A percentile compares a stretch with the other conserved stretches of the same genome.
These are phyloP conservation scores for Chelonoidis abingdonii DNA, from an alignment of 2,113 vertebrate genomes.

Conservation along the genomic window DNA sequence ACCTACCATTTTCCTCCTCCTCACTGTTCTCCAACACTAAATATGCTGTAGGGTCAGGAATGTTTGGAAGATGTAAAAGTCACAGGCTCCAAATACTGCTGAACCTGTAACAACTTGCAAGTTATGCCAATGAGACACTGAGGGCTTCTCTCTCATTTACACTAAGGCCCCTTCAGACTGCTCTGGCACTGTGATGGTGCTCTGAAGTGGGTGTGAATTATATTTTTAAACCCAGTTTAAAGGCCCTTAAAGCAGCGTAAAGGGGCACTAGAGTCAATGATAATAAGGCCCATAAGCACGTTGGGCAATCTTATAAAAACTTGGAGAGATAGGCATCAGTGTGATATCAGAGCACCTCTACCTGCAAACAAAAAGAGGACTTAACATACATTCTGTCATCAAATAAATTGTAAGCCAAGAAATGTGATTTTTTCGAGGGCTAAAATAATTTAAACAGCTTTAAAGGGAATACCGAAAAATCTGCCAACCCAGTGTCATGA, in stretches of 20 bases:
- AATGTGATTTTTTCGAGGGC: not conserved
- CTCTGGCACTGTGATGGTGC: not conserved
- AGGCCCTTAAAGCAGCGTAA: not conserved
- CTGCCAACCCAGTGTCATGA: fast-evolving
- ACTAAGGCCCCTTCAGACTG: not conserved
- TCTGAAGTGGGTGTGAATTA: not conserved
- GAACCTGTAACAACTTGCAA: not conserved
- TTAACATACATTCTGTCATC: no score
- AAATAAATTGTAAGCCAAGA: not conserved
- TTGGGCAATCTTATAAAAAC: not conserved
- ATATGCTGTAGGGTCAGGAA: not conserved
- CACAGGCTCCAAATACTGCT: fast-evolving
- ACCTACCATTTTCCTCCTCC: not conserved
- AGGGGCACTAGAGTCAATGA: not conserved
- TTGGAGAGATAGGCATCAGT: fast-evolving
- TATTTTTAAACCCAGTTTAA: not conserved
- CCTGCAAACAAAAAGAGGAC: fast-evolving
- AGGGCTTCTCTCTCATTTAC: not conserved
- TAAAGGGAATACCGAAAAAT: not conserved
- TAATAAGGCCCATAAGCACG: not conserved
- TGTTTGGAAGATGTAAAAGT: not conserved
- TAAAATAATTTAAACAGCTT: not conserved
- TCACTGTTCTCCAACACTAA: fast-evolving
- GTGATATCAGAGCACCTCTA: not conserved
- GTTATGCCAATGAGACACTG: not conserved